Evolutionary conservation across 2,888 invertebrate genomes (phyloP).

Genomic region (Temnothorax rugatulus): DNA sequence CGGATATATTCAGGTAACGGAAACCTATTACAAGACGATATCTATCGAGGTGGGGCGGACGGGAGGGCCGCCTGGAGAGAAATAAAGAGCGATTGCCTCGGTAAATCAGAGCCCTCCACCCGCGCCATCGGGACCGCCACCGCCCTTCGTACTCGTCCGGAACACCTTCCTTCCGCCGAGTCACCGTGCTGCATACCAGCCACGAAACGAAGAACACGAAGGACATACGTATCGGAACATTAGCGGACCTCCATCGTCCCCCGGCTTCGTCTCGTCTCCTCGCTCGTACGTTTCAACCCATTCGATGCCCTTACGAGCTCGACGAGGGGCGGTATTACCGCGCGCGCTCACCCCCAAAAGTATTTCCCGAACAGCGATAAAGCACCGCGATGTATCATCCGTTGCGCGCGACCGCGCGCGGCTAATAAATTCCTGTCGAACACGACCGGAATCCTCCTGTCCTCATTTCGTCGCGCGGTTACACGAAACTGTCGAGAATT

Average conservation of each 20-base stretch:
- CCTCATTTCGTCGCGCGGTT: constrained; percentile 69
- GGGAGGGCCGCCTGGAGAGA: constrained; percentile 86
- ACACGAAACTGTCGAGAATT: constrained; percentile 63
- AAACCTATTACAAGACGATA: constrained; percentile 86
- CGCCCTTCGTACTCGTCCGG: constrained; percentile 65
- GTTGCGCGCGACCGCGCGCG: constrained; percentile 65
- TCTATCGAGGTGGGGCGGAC: constrained; percentile 84
- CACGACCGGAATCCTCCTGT: constrained; percentile 73
- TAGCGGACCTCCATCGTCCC: constrained; percentile 78
- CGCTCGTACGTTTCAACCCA: constrained; percentile 70
- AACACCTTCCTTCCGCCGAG: constrained; percentile 67
- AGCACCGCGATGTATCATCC: constrained; percentile 74
- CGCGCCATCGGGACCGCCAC: constrained; percentile 62
- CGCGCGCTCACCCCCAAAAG: constrained; percentile 67
- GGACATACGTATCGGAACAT: constrained; percentile 85
- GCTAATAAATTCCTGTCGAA: constrained; percentile 72
- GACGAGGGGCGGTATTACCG: constrained; percentile 63
- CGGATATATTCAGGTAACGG: constrained; percentile 85
- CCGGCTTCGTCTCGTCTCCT: constrained; percentile 53
- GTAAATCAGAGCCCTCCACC: constrained; percentile 84
- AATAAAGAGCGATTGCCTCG: constrained; percentile 86
- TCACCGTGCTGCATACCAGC: constrained; percentile 76
- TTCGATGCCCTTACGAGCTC: constrained; percentile 62
- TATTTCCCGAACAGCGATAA: constrained; percentile 76
- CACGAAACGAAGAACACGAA: constrained; percentile 75